Conservation (phyloP, 2,113 vertebrate genomes). For the Rynchops niger region DNA sequence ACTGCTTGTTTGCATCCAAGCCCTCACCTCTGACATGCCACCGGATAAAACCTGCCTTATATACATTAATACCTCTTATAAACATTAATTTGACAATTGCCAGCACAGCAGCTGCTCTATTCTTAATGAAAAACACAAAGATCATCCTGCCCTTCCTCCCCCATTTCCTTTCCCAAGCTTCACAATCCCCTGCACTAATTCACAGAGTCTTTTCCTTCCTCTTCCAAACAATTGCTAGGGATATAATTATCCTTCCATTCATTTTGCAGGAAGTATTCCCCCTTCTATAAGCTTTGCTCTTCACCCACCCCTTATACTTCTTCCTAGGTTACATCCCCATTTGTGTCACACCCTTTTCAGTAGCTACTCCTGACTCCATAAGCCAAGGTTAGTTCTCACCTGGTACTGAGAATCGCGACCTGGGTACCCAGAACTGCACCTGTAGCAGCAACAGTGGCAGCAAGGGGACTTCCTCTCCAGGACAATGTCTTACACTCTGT, state of each 20-base stretch:
- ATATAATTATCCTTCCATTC: constrained; percentile 72
- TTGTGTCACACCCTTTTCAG: neutral
- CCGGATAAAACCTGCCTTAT: constrained; percentile 2
- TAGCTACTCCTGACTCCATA: neutral
- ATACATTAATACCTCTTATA: constrained; percentile 25
- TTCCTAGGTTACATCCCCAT: constrained; percentile 42
- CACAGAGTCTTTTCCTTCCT: constrained; percentile 74
- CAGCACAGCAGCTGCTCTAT: constrained; percentile 65
- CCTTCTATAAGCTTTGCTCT: constrained; percentile 24
- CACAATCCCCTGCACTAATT: constrained; percentile 67
- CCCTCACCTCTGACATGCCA: neutral
- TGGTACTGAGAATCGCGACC: neutral
- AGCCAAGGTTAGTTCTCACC: neutral
- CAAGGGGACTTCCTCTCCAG: neutral
- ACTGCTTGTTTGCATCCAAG: neutral
- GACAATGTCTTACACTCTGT: neutral
- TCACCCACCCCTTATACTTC: constrained; percentile 9
- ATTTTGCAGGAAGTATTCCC: constrained; percentile 67
- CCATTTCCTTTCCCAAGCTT: constrained; percentile 71
- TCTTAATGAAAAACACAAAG: constrained; percentile 74
- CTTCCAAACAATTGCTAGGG: constrained; percentile 70
- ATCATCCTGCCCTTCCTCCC: constrained; percentile 69
- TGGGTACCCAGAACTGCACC: neutral
- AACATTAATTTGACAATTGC: constrained; percentile 56
- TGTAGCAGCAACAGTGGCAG: neutral